Conservation (phyloP, 2,888 invertebrate species). For the Metacarcinus magister region DNA sequence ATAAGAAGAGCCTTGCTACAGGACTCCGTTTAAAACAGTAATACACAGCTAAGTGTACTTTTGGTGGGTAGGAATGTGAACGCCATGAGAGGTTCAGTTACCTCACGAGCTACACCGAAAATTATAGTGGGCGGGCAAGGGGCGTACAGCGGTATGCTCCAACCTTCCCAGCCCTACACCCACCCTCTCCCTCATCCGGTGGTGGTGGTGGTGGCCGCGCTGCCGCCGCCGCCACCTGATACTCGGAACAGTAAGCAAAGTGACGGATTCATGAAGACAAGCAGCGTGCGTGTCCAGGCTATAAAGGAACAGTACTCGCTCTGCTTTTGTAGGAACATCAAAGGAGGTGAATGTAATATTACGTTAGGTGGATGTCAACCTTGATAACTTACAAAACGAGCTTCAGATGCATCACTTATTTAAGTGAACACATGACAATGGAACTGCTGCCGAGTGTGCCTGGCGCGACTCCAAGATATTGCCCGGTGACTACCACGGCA, state of each 20-base stretch:
- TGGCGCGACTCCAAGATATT: neutral
- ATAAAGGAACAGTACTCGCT: neutral
- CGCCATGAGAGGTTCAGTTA: neutral
- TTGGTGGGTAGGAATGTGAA: neutral
- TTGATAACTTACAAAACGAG: neutral
- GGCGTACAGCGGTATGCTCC: neutral
- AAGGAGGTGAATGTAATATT: too few relatives aligned
- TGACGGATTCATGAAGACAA: neutral
- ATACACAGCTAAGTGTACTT: neutral
- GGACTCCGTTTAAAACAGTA: neutral
- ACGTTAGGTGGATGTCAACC: neutral
- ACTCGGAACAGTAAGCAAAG: neutral
- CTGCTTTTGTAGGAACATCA: too few relatives aligned
- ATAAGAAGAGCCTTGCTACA: neutral
- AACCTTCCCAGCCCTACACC: neutral
- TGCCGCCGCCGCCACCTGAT: neutral
- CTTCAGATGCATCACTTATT: neutral
- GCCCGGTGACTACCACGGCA: neutral
- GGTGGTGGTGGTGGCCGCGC: neutral
- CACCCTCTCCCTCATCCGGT: neutral
- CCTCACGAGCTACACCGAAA: neutral
- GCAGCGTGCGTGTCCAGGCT: neutral
- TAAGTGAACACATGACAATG: neutral
- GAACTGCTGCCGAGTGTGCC: neutral
- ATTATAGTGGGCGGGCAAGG: constrained; percentile 21